phyloP scores from a whole-genome alignment of 2,113 vertebrate species.

The Delphinus delphis region DNA sequence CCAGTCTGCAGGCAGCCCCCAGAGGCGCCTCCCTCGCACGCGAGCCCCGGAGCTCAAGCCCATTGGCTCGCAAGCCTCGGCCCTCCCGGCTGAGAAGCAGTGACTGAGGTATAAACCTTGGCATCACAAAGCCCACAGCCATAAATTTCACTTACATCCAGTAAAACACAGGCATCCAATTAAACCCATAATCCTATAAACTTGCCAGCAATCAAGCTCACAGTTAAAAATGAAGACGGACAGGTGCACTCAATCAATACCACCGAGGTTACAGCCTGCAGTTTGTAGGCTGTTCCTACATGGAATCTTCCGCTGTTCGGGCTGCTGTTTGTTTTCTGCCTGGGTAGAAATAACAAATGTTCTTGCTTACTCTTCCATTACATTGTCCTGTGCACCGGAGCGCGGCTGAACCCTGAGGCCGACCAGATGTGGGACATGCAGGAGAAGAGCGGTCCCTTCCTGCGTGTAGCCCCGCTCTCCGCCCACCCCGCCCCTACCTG shows the following conservation, averaged over 20 bases:
- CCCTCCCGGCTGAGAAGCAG: not conserved
- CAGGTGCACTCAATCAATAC: constrained; percentile 85
- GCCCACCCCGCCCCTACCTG: fast-evolving
- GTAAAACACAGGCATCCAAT: constrained; percentile 85
- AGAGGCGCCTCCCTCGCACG: not conserved
- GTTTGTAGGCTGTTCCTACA: constrained; percentile 72
- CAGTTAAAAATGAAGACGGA: constrained; percentile 80
- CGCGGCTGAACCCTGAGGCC: not conserved
- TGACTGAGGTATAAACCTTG: constrained; percentile 55
- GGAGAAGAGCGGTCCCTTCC: not conserved
- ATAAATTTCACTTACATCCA: constrained; percentile 84
- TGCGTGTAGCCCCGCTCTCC: fast-evolving
- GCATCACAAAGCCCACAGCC: constrained; percentile 65
- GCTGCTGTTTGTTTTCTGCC: constrained; percentile 62
- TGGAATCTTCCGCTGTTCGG: constrained; percentile 22
- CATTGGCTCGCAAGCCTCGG: not conserved
- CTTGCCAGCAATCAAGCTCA: constrained; percentile 84
- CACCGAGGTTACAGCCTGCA: constrained; percentile 77
- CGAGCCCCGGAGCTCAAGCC: not conserved
- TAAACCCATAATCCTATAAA: constrained; percentile 88
- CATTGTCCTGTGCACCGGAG: not conserved
- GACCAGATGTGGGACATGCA: not conserved
- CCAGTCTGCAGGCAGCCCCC: not conserved
- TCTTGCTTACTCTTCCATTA: not conserved
- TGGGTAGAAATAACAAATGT: constrained; percentile 69